Evolutionary conservation across 2,113 vertebrate genomes (phyloP).

Genomic region (Dryoscopus gambensis): DNA sequence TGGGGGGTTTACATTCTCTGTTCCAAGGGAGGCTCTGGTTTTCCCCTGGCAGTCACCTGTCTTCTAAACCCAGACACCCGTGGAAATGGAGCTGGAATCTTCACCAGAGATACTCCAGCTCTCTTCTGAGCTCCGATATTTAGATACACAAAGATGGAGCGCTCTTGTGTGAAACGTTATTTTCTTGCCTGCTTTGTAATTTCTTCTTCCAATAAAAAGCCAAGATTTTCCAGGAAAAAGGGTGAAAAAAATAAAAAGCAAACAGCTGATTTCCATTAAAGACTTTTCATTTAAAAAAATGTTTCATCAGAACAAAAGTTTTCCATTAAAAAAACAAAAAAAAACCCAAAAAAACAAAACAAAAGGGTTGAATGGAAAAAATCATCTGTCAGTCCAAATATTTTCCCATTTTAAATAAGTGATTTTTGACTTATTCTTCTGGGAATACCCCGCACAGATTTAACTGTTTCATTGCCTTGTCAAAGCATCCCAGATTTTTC

Average conservation of each 20-base stretch:
- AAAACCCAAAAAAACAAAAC: neutral
- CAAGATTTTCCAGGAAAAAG: neutral
- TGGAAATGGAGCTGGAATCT: neutral
- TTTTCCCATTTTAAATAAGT: constrained; percentile 11
- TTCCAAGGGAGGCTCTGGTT: no score
- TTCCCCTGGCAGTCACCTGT: no score
- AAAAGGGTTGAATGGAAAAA: constrained; percentile 18
- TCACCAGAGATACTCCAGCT: neutral
- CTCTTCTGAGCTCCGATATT: neutral
- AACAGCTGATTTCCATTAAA: constrained; percentile 32
- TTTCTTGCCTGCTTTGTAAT: neutral
- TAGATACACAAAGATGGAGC: neutral
- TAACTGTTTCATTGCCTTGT: neutral
- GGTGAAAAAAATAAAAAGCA: neutral
- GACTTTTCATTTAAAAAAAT: neutral
- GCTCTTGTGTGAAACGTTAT: neutral
- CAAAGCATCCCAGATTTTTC: neutral
- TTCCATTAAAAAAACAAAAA: neutral
- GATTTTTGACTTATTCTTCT: neutral
- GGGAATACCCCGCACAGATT: neutral
- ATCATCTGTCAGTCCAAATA: neutral
- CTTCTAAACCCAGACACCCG: no score
- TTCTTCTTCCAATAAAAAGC: neutral
- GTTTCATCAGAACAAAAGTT: neutral
- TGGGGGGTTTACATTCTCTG: no score